A percentile compares a stretch with the other conserved stretches of the same genome.
Conservation (phyloP, 2,797 vertebrate species). For the Falco concolor region DNA sequence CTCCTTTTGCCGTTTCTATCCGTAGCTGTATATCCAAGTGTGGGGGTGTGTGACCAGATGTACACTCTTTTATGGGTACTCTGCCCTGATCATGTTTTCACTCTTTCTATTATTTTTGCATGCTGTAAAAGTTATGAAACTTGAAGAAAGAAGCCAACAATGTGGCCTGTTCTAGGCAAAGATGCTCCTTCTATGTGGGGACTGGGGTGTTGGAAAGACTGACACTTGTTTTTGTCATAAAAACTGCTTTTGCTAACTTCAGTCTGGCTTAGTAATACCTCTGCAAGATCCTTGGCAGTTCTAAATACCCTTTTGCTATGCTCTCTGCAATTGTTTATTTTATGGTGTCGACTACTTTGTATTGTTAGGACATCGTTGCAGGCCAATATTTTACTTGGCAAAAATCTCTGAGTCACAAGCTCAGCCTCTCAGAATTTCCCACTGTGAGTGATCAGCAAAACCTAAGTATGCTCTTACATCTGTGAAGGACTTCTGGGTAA, state of each 20-base stretch:
- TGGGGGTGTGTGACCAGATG: background rate
- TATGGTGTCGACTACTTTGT: constrained; percentile 56
- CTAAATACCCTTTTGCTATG: constrained; percentile 51
- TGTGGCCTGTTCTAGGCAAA: background rate
- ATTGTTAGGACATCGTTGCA: constrained; percentile 44
- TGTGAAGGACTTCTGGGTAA: background rate
- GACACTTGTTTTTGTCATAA: constrained; percentile 53
- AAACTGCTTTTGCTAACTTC: constrained; percentile 21
- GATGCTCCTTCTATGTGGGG: background rate
- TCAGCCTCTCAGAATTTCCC: constrained; percentile 34
- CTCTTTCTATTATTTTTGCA: constrained; percentile 2
- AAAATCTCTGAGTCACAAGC: constrained; percentile 36
- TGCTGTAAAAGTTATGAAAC: background rate
- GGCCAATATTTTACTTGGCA: constrained; percentile 68
- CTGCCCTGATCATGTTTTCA: background rate
- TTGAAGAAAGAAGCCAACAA: background rate
- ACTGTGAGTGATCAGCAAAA: constrained; percentile 8
- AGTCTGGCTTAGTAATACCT: constrained; percentile 30
- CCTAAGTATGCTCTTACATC: background rate
- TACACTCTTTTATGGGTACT: background rate
- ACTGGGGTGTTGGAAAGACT: background rate
- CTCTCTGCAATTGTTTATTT: constrained; percentile 60
- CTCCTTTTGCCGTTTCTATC: background rate
- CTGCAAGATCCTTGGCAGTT: background rate
- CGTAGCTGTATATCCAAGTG: background rate